Conservation (phyloP, 2,888 invertebrate genomes). For the Cephalotes varians region DNA sequence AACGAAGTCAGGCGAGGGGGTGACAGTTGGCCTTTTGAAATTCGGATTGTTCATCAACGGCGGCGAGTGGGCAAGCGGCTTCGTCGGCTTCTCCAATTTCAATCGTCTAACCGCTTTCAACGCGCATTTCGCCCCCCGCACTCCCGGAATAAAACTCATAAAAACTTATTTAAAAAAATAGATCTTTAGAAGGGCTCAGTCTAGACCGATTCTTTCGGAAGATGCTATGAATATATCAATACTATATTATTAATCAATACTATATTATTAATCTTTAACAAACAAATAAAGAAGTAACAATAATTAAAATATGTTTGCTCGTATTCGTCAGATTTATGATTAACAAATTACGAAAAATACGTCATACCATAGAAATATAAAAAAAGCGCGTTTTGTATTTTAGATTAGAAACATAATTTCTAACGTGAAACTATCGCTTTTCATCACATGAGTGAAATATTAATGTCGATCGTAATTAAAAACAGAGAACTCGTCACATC, state of each 20-base stretch:
- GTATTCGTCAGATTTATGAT: background rate
- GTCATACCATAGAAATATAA: background rate
- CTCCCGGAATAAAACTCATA: constrained; percentile 73
- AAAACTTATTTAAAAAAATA: constrained; percentile 64
- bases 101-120: constrained; percentile 84
- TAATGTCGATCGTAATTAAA: constrained; percentile 22
- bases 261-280: background rate
- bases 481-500: constrained; percentile 1
- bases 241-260: background rate
- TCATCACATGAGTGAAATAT: background rate
- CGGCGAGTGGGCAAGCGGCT: constrained; percentile 83
- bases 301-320: background rate
- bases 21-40: constrained; percentile 81
- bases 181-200: constrained; percentile 46
- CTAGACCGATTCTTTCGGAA: background rate
- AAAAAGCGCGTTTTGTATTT: background rate
- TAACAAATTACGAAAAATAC: background rate
- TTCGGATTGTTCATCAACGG: constrained; percentile 80
- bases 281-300: background rate
- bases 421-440: background rate
- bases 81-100: constrained; percentile 85
- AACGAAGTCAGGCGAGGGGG: constrained; percentile 72
- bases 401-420: background rate
- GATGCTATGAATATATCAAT: background rate
- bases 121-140: constrained; percentile 76